These are phyloP conservation scores for Chrysomallon squamiferum DNA, from an alignment of 1,140 invertebrate species.

Conservation along the genomic window DNA sequence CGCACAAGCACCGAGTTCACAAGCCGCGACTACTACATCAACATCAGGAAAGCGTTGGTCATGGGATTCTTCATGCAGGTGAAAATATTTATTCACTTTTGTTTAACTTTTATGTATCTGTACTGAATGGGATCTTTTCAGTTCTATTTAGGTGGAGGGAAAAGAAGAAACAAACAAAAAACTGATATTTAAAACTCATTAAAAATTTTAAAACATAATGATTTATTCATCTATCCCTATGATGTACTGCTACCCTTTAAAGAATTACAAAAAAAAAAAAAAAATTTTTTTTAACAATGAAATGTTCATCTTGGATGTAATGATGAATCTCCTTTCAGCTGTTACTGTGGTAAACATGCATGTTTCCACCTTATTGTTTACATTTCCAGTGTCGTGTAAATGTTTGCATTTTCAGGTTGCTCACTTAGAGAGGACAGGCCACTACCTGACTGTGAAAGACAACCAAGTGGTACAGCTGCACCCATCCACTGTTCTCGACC, in stretches of 20 bases:
- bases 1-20: slow-evolving; percentile 95
- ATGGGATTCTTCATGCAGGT: slow-evolving; percentile 99
- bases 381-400: no score
- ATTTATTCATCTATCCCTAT: no score
- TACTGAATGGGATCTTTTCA: not conserved
- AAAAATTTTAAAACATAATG: no score
- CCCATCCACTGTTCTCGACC: slow-evolving; percentile 97
- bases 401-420: slow-evolving; percentile 73
- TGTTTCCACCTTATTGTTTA: no score
- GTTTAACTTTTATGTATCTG: slow-evolving; percentile 3
- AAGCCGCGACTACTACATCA: slow-evolving; percentile 98
- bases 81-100: slow-evolving; percentile 22
- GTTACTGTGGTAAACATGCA: no score
- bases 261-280: no score
- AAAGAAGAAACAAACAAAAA: not conserved
- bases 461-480: slow-evolving; percentile 99
- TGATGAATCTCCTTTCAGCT: no score
- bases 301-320: no score
- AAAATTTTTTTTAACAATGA: no score
- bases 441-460: slow-evolving; percentile 99
- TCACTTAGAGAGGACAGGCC: slow-evolving; percentile 92
- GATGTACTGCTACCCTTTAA: no score
- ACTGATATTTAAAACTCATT: no score
- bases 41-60: slow-evolving; percentile 97
- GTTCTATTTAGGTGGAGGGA: not conserved